Percentiles rank a stretch among this genome's conserved stretches.
phyloP scores from a whole-genome alignment of 2,113 vertebrate genomes.

The Sciurus niger region DNA sequence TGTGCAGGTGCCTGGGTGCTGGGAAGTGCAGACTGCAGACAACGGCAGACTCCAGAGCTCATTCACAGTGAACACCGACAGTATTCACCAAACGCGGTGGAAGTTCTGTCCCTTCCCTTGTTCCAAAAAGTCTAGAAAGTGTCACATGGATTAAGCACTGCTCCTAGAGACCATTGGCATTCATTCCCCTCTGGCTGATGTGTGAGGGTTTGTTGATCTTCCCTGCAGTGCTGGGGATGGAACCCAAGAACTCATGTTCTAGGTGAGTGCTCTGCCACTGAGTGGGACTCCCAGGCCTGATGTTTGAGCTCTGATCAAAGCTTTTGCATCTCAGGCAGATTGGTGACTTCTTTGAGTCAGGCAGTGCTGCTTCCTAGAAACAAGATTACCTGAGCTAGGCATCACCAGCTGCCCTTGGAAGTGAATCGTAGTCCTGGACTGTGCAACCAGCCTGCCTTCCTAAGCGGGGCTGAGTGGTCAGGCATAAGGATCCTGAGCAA shows the following conservation, averaged over 20 bases:
- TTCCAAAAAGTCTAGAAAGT: neutral
- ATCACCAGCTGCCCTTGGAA: slow-evolving; percentile 91
- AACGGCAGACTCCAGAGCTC: no score
- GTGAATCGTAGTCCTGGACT: slow-evolving; percentile 89
- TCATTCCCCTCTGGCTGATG: no score
- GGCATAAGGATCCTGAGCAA: neutral
- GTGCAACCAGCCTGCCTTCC: slow-evolving; percentile 88
- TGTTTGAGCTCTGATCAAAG: neutral
- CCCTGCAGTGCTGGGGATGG: no score
- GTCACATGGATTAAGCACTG: neutral
- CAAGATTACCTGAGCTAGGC: slow-evolving; percentile 89
- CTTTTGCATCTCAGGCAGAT: neutral
- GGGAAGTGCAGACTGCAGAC: no score
- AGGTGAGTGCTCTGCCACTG: no score
- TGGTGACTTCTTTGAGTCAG: neutral
- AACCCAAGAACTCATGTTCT: no score
- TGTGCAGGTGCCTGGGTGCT: slow-evolving; percentile 78
- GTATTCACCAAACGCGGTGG: no score
- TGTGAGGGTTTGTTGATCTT: neutral
- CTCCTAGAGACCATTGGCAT: neutral
- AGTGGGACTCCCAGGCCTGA: no score
- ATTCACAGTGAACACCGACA: no score
- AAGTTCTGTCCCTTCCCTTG: neutral
- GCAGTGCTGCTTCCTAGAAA: neutral
- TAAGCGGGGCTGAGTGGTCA: slow-evolving; percentile 89